phyloP scores from a whole-genome alignment of 2,888 invertebrate genomes.

The Seira sanloemensis region DNA sequence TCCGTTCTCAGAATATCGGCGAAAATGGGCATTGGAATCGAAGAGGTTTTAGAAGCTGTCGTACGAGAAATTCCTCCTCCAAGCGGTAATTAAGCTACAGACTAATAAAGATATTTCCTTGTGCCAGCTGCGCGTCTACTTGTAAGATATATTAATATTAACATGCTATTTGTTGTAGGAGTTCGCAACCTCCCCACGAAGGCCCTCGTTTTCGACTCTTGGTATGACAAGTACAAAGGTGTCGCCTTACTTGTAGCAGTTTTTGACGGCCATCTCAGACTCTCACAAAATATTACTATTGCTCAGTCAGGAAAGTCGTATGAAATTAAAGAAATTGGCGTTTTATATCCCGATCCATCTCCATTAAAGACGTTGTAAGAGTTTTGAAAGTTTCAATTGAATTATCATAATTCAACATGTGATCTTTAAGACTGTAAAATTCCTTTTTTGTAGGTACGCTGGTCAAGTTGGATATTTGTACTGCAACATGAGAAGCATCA shows the following conservation, averaged over 20 bases:
- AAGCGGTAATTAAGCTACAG: slow-evolving; percentile 75
- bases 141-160: background rate
- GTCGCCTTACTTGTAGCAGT: slow-evolving; percentile 87
- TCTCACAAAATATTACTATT: slow-evolving; percentile 87
- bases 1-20: slow-evolving; percentile 91
- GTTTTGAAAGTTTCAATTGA: background rate
- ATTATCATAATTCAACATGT: background rate
- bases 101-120: background rate
- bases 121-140: too few relatives aligned
- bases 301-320: slow-evolving; percentile 84
- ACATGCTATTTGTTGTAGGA: slow-evolving; percentile 72
- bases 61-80: slow-evolving; percentile 88
- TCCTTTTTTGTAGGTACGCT: slow-evolving; percentile 78
- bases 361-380: slow-evolving; percentile 81
- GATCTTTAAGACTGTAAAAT: slow-evolving; percentile 21
- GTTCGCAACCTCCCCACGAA: slow-evolving; percentile 81
- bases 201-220: slow-evolving; percentile 94
- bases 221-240: slow-evolving; percentile 91
- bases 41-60: slow-evolving; percentile 85
- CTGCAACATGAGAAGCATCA: slow-evolving; percentile 85
- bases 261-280: slow-evolving; percentile 83
- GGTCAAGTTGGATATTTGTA: slow-evolving; percentile 96
- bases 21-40: slow-evolving; percentile 91
- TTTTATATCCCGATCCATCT: slow-evolving; percentile 87
- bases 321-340: slow-evolving; percentile 85